Base-by-base conservation (phyloP, 2,113 vertebrate genomes). In the Podiceps cristatus region DNA sequence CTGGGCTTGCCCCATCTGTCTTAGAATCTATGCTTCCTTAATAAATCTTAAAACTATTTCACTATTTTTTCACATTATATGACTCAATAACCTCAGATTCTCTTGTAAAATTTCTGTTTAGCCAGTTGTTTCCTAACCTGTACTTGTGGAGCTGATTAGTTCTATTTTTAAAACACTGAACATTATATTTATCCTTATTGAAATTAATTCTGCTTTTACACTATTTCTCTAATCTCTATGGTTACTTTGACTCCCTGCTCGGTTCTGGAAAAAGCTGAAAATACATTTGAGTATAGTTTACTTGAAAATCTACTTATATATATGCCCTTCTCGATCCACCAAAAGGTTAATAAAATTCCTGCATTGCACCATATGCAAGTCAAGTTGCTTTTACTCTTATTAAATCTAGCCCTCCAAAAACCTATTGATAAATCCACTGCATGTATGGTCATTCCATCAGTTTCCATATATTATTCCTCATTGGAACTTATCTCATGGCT, bases 261-360 rank as follows among this genome's bases (percentile, higher is more conserved):
- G 24, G 4, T 35, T 93, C 7, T 56, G 16, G 3, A 81, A 64
- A 64, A 64, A 47, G 9, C 2, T 78, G 20, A 82, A 93, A 89
- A 47, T 86, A 44, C 1, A 5, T 67, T 31, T 44, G 16, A 60
- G 20, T 50, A 28, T 5, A 11, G 3, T 79, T 75, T 78, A n/a
- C 10, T 47, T 67, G 5, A 83, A 92, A 71, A 55, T 33, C 18
- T 59, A 14, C 56, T 82, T 79, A 29, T 67, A 78, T 33, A 35
- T 8, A 19, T 49, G 5, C 7, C 31, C 6, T 13, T n/a, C 31
- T 71, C 2, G 0, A 15, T 40, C 6, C 15, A 45, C 53, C 13
- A 49, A 53, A 80, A 33, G 11, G 6, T 33, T 40, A 58, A 47
- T 35, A 8, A 71, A 83, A 86, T 67, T 59, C 5, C 12, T 49